Evolutionary conservation across 2,888 invertebrate genomes (phyloP), one percentile per base, ranked within the genome.

Genomic region (Lamellibrachia satsuma): DNA sequence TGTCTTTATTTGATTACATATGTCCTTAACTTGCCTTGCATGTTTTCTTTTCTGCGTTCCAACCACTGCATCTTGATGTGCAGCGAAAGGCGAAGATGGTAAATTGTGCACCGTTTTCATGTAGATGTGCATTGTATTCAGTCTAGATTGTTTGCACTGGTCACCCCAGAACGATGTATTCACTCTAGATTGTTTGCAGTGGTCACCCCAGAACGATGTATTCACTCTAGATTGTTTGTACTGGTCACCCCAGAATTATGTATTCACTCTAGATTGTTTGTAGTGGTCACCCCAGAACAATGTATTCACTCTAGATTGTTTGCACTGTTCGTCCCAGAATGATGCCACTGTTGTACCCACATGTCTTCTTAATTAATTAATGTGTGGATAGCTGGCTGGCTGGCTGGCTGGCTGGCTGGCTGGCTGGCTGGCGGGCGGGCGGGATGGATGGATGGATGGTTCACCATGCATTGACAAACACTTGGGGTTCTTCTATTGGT

Each of bases 51-150:
- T 75, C 75, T 75, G 75, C 75, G 22, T 75, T 75, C 75, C 75
- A 75, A 22, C 75, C 22, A 22, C 2, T 39, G 91, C 51, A 15
- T 57, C 39, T 90, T 52, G 52, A 92, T 51, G n/a, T 75, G 15
- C 92, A 93, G 93, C 92, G n/a, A 93, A 93, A 93, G 93, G 93
- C 90, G 93, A 93, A 92, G 93, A 93, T 90, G 93, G 93, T 93
- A 93, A 93, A 91, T 52, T 90, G 15, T 52, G 52, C 39, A 22
- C 75, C 11, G 22, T 75, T 75, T 15, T 75, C 22, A 75, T 6
- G 75, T 75, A 75, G 75, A 75, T 75, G 75, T 75, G 75, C 75
- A 22, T 75, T 75, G 75, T n/a, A 22, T 75, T 22, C 75, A 75
- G n/a, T n/a, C 3, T 75, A 75, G 22, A 22, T 75, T 75, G n/a